Evolutionary conservation across 1,140 invertebrate genomes (phyloP), one percentile per base, ranked within the genome.

Genomic region (Caerostris extrusa): DNA sequence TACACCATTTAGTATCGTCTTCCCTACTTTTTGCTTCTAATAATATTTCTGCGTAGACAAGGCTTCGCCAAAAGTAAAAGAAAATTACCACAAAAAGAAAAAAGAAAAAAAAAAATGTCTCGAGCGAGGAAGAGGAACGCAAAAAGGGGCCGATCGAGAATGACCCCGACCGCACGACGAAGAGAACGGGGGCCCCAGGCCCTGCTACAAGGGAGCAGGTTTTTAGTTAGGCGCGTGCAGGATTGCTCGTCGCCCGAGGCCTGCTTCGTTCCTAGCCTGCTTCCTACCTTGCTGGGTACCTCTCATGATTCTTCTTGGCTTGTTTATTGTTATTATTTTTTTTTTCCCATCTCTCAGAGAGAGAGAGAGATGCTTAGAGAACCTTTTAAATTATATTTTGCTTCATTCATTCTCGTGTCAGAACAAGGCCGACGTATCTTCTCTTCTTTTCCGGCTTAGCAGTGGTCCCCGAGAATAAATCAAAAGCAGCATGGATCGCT

Each of bases 161-260:
- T 92, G 91, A 92, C 91, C 91, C 91, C 91, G 91, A 60, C 61
- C 83, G 82, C 81, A 92, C 91, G 91, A 90, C n/a, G 50, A 57
- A 57, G 61, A 71, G 61, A 67, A 67, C 61, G 12, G 77, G 91
- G 82, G 55, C 90, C 90, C 90, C 77, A 58, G 67, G 90, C 61
- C 56, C 90, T 34, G n/a, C n/a, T n/a, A 91, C 14, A 19, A 81
- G 55, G 50, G 60, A 86, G 82, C 91, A 86, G 91, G 91, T 92
- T 92, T 92, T 58, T 69, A 61, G 90, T 77, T 82, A 83, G 83
- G 19, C 91, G 91, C 91, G 91, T 92, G 91, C 82, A 69, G 91
- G 91, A 85, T 92, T 50, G 60, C 82, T 82, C 7, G 53, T 12
- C 3, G 61, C 82, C 64, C 61, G 8, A 10, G 82, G 91, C 67